Evolutionary conservation across 92 coral and sea anemone species (phyloP).

Genomic region (Diadumene lineata): DNA sequence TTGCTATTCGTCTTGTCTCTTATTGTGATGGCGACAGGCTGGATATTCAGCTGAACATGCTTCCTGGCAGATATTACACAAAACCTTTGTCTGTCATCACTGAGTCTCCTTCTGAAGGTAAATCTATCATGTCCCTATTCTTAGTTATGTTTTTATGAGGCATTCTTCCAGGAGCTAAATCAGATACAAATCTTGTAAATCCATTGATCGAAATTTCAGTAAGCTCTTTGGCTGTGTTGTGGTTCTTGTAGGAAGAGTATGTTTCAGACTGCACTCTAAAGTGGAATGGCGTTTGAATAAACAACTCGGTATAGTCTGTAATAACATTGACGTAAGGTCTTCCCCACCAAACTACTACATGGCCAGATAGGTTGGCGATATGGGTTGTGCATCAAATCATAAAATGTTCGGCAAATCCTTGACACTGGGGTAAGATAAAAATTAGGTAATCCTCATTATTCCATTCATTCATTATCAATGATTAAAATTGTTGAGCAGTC

Average conservation of each 20-base stretch:
- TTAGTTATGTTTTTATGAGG: no score
- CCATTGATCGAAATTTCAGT: constrained; percentile 38
- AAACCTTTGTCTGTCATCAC: no score
- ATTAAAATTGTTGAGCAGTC: no score
- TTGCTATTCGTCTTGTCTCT: constrained; percentile 30
- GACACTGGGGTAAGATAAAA: constrained; percentile 22
- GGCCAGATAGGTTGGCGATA: constrained; percentile 54
- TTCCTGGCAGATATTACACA: no score
- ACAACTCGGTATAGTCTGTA: constrained; percentile 50
- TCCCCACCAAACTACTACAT: constrained; percentile 30
- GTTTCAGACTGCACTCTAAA: constrained; percentile 40
- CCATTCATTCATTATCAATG: no score
- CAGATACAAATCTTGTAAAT: constrained; percentile 39
- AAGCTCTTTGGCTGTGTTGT: constrained; percentile 34
- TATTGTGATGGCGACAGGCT: constrained; percentile 15
- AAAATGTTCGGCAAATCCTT: constrained; percentile 29
- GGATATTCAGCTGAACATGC: constrained; percentile 36
- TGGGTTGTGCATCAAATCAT: constrained; percentile 32
- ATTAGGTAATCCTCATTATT: no score
- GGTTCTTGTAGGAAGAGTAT: constrained; percentile 40
- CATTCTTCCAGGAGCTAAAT: constrained; percentile 36
- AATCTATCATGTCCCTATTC: no score
- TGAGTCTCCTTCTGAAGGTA: no score
- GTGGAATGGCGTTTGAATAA: constrained; percentile 45
- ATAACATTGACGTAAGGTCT: constrained; percentile 39